A percentile compares a stretch with the other conserved stretches of the same genome.
These are phyloP conservation scores for Sympetrum striolatum DNA, from an alignment of 2,888 invertebrate genomes.

Conservation along the genomic window DNA sequence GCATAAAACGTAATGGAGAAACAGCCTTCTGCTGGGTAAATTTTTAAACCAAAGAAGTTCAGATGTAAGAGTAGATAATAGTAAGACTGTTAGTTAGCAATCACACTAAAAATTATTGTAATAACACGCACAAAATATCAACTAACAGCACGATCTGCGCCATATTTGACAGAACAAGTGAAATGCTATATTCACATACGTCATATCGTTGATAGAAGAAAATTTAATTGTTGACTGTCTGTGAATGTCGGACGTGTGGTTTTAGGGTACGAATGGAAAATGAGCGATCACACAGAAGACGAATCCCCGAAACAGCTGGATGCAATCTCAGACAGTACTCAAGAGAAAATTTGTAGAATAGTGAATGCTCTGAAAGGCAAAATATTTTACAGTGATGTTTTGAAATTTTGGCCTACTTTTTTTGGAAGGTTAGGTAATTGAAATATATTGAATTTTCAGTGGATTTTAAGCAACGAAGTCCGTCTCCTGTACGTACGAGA, in stretches of 20 bases:
- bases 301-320: not conserved
- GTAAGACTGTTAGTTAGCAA: no score
- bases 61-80: no score
- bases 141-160: not conserved
- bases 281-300: not conserved
- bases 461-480: conserved; percentile 33
- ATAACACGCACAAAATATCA: not conserved
- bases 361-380: conserved; percentile 19
- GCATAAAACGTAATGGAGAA: no score
- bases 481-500: conserved; percentile 64
- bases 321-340: not conserved
- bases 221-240: no score
- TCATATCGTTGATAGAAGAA: no score
- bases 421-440: not conserved
- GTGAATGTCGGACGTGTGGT: no score
- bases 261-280: not conserved
- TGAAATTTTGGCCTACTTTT: conserved; percentile 1
- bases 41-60: no score
- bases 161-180: not conserved
- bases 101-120: no score
- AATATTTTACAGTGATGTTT: not conserved
- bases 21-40: no score
- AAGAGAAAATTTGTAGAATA: conserved; percentile 17
- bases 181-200: no score
- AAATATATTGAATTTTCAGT: conserved; percentile 33